These are phyloP conservation scores for Lasius fuliginosus DNA, from an alignment of 2,888 invertebrate genomes.

Conservation along the genomic window DNA sequence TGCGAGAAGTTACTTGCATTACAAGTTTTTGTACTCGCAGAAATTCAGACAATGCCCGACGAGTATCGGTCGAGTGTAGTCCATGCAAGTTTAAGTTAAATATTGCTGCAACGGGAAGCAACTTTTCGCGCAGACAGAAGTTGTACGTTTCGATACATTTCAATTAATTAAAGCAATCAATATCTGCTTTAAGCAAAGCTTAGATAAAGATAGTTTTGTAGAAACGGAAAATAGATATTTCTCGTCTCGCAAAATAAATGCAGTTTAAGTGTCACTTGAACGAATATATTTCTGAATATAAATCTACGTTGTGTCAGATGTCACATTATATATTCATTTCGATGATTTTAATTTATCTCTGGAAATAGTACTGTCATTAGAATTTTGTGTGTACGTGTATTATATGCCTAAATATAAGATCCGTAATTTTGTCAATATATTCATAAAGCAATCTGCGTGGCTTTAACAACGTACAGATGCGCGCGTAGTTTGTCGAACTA, in stretches of 20 bases:
- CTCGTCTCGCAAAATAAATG: not conserved
- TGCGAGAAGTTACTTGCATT: slow-evolving; percentile 54
- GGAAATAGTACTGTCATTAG: not conserved
- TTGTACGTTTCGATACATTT: slow-evolving; percentile 40
- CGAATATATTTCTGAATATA: not conserved
- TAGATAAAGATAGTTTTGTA: not conserved
- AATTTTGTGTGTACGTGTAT: not conserved
- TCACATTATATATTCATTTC: not conserved
- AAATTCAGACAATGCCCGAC: slow-evolving; percentile 53
- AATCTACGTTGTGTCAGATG: not conserved
- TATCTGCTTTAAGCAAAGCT: slow-evolving; percentile 6
- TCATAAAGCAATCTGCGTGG: slow-evolving; percentile 3
- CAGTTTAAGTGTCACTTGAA: not conserved
- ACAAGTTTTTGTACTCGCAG: slow-evolving; percentile 58
- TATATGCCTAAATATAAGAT: slow-evolving; percentile 21
- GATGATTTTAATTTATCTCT: not conserved
- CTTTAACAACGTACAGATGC: slow-evolving; percentile 39
- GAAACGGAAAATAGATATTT: not conserved
- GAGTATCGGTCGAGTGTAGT: slow-evolving; percentile 47
- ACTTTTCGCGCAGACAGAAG: slow-evolving; percentile 24
- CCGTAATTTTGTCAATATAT: slow-evolving; percentile 25
- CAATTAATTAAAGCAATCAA: slow-evolving; percentile 51
- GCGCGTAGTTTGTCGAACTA: slow-evolving; percentile 21
- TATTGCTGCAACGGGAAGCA: slow-evolving; percentile 42
- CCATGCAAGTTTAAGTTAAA: slow-evolving; percentile 53